Evolutionary conservation across 2,888 invertebrate genomes (phyloP).

Genomic region (Temnothorax ravouxi): DNA sequence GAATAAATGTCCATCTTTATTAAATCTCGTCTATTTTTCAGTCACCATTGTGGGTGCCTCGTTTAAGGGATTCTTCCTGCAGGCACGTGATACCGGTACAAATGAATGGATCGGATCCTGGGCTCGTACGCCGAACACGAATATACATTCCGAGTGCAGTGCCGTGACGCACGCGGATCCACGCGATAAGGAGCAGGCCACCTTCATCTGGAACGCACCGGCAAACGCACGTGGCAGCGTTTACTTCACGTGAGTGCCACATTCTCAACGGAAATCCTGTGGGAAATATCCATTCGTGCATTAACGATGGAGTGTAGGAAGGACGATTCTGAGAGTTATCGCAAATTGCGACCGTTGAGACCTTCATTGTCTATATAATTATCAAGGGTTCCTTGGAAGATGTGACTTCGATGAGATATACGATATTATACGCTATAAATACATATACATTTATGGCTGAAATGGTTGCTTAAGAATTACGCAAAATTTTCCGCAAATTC

Average conservation of each 20-base stretch:
- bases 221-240: slow-evolving; percentile 90
- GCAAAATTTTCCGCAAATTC: not conserved
- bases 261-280: not conserved
- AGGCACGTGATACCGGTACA: slow-evolving; percentile 91
- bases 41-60: slow-evolving; percentile 88
- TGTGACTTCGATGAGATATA: not conserved
- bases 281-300: not conserved
- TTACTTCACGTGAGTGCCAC: slow-evolving; percentile 92
- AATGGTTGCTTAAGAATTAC: not conserved
- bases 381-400: not conserved
- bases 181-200: slow-evolving; percentile 91
- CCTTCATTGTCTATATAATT: not conserved
- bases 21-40: slow-evolving; percentile 79
- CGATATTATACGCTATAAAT: not conserved
- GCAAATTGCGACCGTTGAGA: slow-evolving; percentile 1
- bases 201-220: slow-evolving; percentile 92
- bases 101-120: slow-evolving; percentile 93
- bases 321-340: not conserved
- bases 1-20: not conserved
- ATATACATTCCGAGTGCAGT: slow-evolving; percentile 92
- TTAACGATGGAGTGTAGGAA: not conserved
- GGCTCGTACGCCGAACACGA: slow-evolving; percentile 92
- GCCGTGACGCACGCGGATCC: slow-evolving; percentile 93
- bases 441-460: not conserved
- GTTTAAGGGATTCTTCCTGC: slow-evolving; percentile 95